These are phyloP conservation scores for Bombylius discolor DNA, from an alignment of 2,888 invertebrate genomes.

Conservation along the genomic window DNA sequence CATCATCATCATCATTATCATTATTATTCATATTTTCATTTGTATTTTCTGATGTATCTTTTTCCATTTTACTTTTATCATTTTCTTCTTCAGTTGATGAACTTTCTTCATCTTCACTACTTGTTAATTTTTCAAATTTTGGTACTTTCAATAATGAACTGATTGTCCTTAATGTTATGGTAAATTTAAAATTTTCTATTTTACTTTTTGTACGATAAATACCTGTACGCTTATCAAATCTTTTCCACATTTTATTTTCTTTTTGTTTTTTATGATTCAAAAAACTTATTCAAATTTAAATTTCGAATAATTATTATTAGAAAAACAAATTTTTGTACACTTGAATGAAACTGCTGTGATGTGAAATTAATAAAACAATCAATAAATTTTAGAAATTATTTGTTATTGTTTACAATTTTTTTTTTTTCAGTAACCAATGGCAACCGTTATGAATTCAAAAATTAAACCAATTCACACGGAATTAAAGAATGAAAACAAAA, in stretches of 20 bases:
- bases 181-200: slow-evolving; percentile 24
- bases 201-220: slow-evolving; percentile 27
- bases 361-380: no score
- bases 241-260: slow-evolving; percentile 17
- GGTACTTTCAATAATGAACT: slow-evolving; percentile 31
- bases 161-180: slow-evolving; percentile 23
- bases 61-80: slow-evolving; percentile 31
- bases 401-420: no score
- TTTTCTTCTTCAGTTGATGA: slow-evolving; percentile 10
- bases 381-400: no score
- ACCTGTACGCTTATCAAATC: slow-evolving; percentile 25
- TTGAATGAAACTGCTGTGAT: no score
- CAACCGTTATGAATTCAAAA: no score
- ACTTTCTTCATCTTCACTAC: slow-evolving; percentile 11
- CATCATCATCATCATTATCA: slow-evolving; percentile 10
- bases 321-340: no score
- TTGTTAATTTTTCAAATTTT: slow-evolving; percentile 21
- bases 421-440: no score
- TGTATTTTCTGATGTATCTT: slow-evolving; percentile 19
- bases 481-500: no score
- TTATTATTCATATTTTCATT: neutral
- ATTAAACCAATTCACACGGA: no score
- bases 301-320: no score
- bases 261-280: neutral
- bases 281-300: neutral